Base-by-base conservation (phyloP, 2,888 invertebrate genomes). In the Patella ulyssiponensis region DNA sequence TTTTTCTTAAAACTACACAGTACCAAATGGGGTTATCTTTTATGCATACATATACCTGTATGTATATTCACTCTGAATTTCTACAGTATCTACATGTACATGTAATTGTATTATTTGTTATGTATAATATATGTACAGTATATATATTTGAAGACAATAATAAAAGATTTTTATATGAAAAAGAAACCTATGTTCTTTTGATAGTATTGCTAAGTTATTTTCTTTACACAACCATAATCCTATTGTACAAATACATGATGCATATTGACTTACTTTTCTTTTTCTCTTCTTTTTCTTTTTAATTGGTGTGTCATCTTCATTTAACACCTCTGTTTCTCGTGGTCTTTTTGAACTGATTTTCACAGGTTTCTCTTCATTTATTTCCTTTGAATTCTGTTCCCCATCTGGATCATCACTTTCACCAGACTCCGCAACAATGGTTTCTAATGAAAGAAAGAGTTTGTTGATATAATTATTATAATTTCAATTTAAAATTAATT, bases 231-330 rank as follows among this genome's bases (percentile, higher is more conserved):
- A 44, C 44, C 7, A 44, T 44, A 44, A 44, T 44, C 44, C 44
- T 44, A 44, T 44, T 44, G 44, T 44, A 44, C 7, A 44, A 44
- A 44, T 33, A 33, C 33, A 33, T 33, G 33, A 33, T 44, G 44
- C 44, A 44, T 9, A 44, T 44, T 44, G 1, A 44, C 44, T 44
- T 77, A 77, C 80, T 11, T 76, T 73, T 74, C 78, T 81, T 56
- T 78, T 80, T 72, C 73, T 79, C 69, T 76, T 80, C 64, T 75
- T 81, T 71, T 80, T 81, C 71, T 80, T 70, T 74, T 33, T 73
- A 44, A 23, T 20, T 23, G 20, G 64, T 64, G 20, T 12, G 2
- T 64, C 64, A 64, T 72, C 72, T 53, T 52, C 52, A 17, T 15
- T 7, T 23, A 44, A 2, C 15, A 53, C 51, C 17, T 72, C 44